Evolutionary conservation across 2,888 invertebrate genomes (phyloP).

Genomic region (Lypha dubia): DNA sequence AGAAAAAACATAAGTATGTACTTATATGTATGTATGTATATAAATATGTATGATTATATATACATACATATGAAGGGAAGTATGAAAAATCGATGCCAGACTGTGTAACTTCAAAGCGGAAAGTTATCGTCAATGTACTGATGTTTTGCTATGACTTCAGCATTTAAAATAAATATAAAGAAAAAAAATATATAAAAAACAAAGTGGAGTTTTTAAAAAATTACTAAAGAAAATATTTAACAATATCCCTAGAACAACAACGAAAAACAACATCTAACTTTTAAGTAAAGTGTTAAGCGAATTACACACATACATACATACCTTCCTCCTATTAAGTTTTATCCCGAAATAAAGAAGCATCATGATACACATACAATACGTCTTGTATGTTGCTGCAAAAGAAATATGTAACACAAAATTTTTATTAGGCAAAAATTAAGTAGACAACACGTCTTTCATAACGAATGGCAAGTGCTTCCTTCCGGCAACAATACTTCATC

Average conservation of each 20-base stretch:
- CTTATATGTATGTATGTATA: background rate
- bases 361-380: background rate
- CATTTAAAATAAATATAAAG: conserved; percentile 34
- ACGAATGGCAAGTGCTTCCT: conserved; percentile 53
- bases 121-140: conserved; percentile 53
- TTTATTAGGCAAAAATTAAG: conserved; percentile 2
- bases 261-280: conserved; percentile 24
- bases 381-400: no score
- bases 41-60: background rate
- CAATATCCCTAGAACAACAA: conserved; percentile 23
- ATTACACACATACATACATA: conserved; percentile 2
- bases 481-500: conserved; percentile 38
- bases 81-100: conserved; percentile 76
- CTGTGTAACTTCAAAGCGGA: conserved; percentile 73
- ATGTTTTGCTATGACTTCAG: conserved; percentile 30
- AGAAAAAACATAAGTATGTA: conserved; percentile 15
- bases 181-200: background rate
- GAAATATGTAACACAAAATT: background rate
- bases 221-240: conserved; percentile 33
- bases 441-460: conserved; percentile 14
- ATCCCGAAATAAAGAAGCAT: background rate
- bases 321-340: background rate
- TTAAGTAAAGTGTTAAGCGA: conserved; percentile 7
- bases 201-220: conserved; percentile 28
- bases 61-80: conserved; percentile 37